Percentiles rank a stretch among this genome's conserved stretches.
phyloP scores from a whole-genome alignment of 2,888 invertebrate genomes.

The Lasioglossum vierecki region DNA sequence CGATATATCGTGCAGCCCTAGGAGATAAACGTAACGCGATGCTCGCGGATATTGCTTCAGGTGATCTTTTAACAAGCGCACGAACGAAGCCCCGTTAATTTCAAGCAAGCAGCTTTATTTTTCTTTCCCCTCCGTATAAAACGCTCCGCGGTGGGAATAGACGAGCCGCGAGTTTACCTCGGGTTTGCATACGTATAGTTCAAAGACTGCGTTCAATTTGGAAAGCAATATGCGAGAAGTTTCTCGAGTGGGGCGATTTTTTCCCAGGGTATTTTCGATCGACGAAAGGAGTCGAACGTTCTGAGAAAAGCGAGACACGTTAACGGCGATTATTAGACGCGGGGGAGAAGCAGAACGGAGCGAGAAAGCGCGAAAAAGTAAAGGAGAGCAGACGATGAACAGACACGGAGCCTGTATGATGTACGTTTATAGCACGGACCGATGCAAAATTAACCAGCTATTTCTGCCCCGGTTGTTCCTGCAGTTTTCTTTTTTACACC shows the following conservation, averaged over 20 bases:
- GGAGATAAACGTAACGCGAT: background rate
- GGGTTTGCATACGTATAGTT: background rate
- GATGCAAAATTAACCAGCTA: conserved; percentile 77
- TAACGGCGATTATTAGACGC: background rate
- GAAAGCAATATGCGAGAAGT: background rate
- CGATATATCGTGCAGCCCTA: background rate
- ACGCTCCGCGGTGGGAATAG: conserved; percentile 3
- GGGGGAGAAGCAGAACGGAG: conserved; percentile 4
- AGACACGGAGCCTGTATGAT: conserved; percentile 75
- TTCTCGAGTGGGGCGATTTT: background rate
- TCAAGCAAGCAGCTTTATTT: conserved; percentile 24
- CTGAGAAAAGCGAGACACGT: background rate
- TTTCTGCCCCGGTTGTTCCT: conserved; percentile 69
- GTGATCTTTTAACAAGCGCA: background rate
- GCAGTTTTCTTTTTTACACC: conserved; percentile 70
- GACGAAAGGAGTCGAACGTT: background rate
- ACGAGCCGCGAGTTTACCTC: background rate
- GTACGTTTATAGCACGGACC: conserved; percentile 74
- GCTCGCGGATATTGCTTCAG: background rate
- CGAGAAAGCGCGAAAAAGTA: conserved; percentile 29
- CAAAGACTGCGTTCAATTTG: conserved; percentile 10
- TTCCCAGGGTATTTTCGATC: background rate
- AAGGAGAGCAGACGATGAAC: conserved; percentile 75
- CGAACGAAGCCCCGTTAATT: background rate
- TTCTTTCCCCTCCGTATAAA: conserved; percentile 9